phyloP scores from a whole-genome alignment of 2,797 vertebrate genomes.

The Leptatherina wallacei region DNA sequence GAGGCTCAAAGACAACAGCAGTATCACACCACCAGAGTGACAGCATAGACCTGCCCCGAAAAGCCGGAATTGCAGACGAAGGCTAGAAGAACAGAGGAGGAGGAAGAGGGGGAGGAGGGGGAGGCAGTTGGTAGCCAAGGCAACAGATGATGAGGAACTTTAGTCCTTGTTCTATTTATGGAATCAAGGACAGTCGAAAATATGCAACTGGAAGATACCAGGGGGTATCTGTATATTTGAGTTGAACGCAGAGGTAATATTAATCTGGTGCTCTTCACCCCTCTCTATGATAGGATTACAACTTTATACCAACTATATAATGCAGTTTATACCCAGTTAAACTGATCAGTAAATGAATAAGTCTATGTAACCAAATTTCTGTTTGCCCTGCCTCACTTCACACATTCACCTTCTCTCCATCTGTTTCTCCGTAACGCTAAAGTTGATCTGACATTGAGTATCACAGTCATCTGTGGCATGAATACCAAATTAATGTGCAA shows the following conservation, averaged over 20 bases:
- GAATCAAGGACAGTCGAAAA: constrained; percentile 74
- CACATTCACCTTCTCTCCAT: constrained; percentile 32
- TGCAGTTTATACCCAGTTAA: neutral
- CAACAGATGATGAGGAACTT: constrained; percentile 77
- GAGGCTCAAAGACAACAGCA: constrained; percentile 42
- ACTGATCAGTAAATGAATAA: constrained; percentile 4
- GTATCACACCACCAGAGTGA: constrained; percentile 47
- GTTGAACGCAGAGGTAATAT: constrained; percentile 17
- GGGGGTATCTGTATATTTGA: constrained; percentile 18
- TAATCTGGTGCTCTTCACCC: constrained; percentile 6
- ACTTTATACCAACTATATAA: neutral
- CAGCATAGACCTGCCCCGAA: constrained; percentile 52
- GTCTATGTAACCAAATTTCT: neutral
- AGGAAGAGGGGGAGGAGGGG: constrained; percentile 26
- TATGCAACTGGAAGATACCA: constrained; percentile 45
- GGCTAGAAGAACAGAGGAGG: constrained; percentile 33
- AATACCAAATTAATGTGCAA: constrained; percentile 37
- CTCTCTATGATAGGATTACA: neutral
- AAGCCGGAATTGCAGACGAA: constrained; percentile 40
- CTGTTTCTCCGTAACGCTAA: constrained; percentile 21
- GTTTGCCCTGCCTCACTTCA: neutral
- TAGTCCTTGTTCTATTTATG: constrained; percentile 78
- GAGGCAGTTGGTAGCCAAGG: constrained; percentile 76
- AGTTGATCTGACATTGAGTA: constrained; percentile 24
- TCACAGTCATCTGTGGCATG: constrained; percentile 25